phyloP scores from a whole-genome alignment of 2,797 vertebrate species.

The Gouania willdenowi region DNA sequence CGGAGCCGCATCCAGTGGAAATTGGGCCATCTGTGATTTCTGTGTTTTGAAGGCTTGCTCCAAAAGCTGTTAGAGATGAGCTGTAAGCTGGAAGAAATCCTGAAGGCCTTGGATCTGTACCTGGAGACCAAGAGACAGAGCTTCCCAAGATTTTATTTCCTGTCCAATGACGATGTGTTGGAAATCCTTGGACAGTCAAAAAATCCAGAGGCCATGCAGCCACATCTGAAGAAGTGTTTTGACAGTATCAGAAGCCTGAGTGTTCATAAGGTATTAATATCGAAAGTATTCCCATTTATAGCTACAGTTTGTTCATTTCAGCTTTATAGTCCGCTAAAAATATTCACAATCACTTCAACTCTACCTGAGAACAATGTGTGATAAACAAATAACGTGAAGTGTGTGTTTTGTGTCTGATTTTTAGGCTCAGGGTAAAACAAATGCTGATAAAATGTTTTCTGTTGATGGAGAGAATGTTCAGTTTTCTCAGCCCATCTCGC shows the following conservation, averaged over 20 bases:
- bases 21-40: neutral
- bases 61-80: constrained; percentile 80
- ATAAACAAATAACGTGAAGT: too few species aligned
- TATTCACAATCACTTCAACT: too few species aligned
- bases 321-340: too few species aligned
- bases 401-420: constrained; percentile 8
- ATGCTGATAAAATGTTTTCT: constrained; percentile 81
- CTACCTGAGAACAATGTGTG: too few species aligned
- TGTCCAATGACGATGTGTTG: constrained; percentile 88
- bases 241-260: constrained; percentile 83
- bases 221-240: constrained; percentile 89
- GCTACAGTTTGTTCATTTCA: too few species aligned
- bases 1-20: too few species aligned
- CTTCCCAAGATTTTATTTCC: constrained; percentile 89
- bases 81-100: constrained; percentile 80
- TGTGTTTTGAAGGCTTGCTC: constrained; percentile 70
- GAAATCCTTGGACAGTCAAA: constrained; percentile 88
- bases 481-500: constrained; percentile 62
- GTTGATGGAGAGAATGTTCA: constrained; percentile 83
- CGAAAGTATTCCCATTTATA: too few species aligned
- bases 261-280: constrained; percentile 65
- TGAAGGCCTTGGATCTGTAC: constrained; percentile 87
- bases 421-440: constrained; percentile 55
- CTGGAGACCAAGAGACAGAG: constrained; percentile 86
- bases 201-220: constrained; percentile 83